Evolutionary conservation across 1,140 invertebrate genomes (phyloP).

Genomic region (Parasteatoda tepidariorum): DNA sequence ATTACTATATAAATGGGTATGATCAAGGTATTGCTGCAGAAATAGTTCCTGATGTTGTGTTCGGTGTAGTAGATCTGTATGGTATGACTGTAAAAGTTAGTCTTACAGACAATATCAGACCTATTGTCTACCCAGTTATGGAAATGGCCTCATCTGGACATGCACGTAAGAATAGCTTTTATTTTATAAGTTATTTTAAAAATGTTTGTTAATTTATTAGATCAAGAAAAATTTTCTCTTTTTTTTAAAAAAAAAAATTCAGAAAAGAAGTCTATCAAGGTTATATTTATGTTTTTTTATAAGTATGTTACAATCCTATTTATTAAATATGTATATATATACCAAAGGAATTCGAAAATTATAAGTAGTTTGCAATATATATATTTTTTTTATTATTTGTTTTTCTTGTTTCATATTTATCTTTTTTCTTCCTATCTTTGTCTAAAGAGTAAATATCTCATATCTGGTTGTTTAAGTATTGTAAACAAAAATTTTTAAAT

Average conservation of each 20-base stretch:
- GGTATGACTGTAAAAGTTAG: conserved; percentile 92
- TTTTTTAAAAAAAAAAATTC: too few species aligned
- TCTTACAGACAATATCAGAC: conserved; percentile 74
- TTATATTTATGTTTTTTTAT: too few species aligned
- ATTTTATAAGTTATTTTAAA: too few species aligned
- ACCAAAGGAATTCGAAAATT: too few species aligned
- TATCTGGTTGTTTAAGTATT: not conserved
- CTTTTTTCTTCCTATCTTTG: not conserved
- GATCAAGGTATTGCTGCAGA: conserved; percentile 91
- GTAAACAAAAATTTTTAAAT: not conserved
- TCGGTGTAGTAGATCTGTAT: conserved; percentile 92
- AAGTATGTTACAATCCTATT: too few species aligned
- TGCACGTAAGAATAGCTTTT: not conserved
- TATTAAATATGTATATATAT: too few species aligned
- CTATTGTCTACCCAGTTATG: conserved; percentile 4
- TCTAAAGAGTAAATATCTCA: too few species aligned
- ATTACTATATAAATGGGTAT: conserved; percentile 88
- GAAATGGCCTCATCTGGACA: conserved; percentile 19
- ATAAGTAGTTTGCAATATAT: too few species aligned
- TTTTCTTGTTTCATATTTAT: too few species aligned
- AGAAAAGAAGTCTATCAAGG: too few species aligned
- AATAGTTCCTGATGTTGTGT: conserved; percentile 88
- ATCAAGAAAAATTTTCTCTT: too few species aligned
- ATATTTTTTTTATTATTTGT: too few species aligned
- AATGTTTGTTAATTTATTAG: not conserved